Base-by-base conservation (phyloP, 2,113 vertebrate genomes). In the Pedionomus torquatus region DNA sequence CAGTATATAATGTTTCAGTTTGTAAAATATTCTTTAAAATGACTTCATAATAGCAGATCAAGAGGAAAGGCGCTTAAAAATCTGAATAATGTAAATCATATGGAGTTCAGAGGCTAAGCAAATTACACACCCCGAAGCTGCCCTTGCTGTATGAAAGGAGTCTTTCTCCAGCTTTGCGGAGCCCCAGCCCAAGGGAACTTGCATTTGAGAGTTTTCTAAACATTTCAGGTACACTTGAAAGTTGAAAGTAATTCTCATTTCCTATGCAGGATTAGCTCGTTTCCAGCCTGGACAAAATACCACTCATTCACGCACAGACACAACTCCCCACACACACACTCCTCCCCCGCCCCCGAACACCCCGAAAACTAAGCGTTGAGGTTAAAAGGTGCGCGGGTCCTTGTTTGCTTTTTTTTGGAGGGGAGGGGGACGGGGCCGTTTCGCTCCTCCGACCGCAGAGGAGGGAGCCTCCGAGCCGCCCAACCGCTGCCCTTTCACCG, bases 221-320 rank as follows among this genome's bases (percentile, higher is more conserved):
- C 98, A 99, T 98, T 99, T 98, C 97, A 97, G 98, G 98, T 98
- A 98, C 97, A 98, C 98, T 99, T 99, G 98, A 99, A 99, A 99
- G 98, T 97, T 98, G 94, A 98, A 98, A 98, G 98, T 98, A 98
- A 99, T 98, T 97, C 98, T 98, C 97, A 98, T 98, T 99, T 99
- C 99, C 99, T 99, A 98, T 95, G 97, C 98, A 93, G 98, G 98
- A 98, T 98, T 98, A 98, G 97, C 96, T 97, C 93, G 97, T 97
- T 99, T 98, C 98, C 97, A 98, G 95, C 97, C 97, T 84, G 75
- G 87, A 98, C 98, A 97, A 94, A 99, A 99, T 83, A 97, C 95
- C 89, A 77, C 92, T 97, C 98, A 98, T 98, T 99, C 98, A 98
- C 95, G 82, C 87, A 91, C 77, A 87, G 94, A 60, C 78, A 95